Evolutionary conservation across 2,888 invertebrate genomes (phyloP), one percentile per base, ranked within the genome.

Genomic region (Hyalella azteca): DNA sequence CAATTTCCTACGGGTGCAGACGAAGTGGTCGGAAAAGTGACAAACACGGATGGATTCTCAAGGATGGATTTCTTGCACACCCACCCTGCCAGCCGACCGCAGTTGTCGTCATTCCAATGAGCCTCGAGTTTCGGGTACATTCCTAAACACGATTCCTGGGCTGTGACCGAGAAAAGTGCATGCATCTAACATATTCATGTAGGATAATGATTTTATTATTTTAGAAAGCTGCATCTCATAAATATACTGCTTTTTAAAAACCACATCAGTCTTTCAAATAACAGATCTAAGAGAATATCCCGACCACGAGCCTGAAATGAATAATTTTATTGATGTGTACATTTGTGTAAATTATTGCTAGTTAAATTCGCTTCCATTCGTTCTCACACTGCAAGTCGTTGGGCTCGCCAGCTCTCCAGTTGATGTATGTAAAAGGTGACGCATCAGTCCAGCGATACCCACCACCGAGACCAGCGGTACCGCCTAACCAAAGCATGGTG

Each of bases 91-190:
- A 48, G 26, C 3, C 13, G 15, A 19, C 73, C 80, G 41, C 80
- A 80, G 80, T 80, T 80, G n/a, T 73, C 48, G 41, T 80, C 80
- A 41, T 80, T 80, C 80, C 80, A 80, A 50, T 77, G 73, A n/a
- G 77, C 80, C n/a, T 77, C 49, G 29, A 48, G 48, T 7, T 50
- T 66, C 9, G 49, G 60, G 41, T 80, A 77, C n/a, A 78, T 77
- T n/a, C 36, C 22, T 9, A 80, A 26, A 22, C 80, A 80, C 26
- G 77, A 77, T 45, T 80, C 80, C 39, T 80, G 80, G 77, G 60
- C 79, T 79, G 29, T n/a, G 19, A 40, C n/a, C n/a, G n/a, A n/a
- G n/a, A n/a, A n/a, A n/a, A n/a, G n/a, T n/a, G n/a, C n/a, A n/a
- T n/a, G n/a, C n/a, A n/a, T n/a, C n/a, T n/a, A n/a, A n/a, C n/a